A percentile compares a stretch with the other conserved stretches of the same genome.
phyloP scores from a whole-genome alignment of 2,113 vertebrate genomes.

The Mola mola region DNA sequence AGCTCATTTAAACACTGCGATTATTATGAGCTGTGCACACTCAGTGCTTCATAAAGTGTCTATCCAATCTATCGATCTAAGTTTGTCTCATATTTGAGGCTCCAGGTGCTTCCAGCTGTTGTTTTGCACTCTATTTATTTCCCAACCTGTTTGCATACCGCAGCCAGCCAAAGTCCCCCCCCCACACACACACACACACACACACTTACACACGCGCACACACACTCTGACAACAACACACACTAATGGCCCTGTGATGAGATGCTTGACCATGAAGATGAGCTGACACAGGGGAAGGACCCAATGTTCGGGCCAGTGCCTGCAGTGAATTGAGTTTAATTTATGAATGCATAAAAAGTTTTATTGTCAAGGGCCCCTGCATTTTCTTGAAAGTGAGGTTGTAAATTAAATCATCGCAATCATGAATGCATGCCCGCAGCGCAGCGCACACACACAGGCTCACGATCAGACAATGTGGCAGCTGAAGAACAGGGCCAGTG shows the following conservation, averaged over 20 bases:
- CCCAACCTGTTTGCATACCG: background rate
- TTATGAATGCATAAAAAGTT: conserved; percentile 43
- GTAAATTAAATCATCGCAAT: conserved; percentile 35
- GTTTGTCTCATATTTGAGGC: conserved; percentile 29
- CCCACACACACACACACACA: too few species aligned
- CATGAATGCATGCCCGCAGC: background rate
- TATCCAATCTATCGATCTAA: conserved; percentile 39
- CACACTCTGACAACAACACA: conserved; percentile 17
- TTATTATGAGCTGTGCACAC: conserved; percentile 35
- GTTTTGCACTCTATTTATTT: conserved; percentile 20
- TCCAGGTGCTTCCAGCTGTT: conserved; percentile 31
- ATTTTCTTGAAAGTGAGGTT: background rate
- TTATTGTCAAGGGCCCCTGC: conserved; percentile 9
- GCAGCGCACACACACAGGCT: background rate
- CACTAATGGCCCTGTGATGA: conserved; percentile 42
- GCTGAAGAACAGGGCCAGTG: conserved; percentile 11
- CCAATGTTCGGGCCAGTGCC: background rate
- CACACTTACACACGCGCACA: too few species aligned
- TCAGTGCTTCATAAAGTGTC: conserved; percentile 46
- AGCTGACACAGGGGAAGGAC: conserved; percentile 45
- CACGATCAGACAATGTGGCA: background rate
- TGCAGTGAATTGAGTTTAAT: conserved; percentile 28
- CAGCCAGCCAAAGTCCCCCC: background rate
- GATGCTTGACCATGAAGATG: conserved; percentile 48
- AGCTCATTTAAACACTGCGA: conserved; percentile 46